These are phyloP conservation scores for Pimpla rufipes DNA, from an alignment of 2,888 invertebrate species.

Conservation along the genomic window DNA sequence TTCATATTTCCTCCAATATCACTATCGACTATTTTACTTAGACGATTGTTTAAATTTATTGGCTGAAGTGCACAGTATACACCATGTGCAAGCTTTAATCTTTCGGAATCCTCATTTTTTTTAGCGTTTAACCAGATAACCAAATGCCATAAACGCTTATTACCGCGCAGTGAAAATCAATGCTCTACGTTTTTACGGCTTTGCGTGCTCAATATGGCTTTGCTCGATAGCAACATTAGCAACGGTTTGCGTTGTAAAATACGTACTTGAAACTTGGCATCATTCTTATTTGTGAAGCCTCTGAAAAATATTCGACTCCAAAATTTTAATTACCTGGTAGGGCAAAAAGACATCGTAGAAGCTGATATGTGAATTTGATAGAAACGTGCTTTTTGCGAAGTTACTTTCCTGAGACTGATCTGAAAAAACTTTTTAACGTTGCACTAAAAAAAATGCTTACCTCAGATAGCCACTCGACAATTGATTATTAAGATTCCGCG, in stretches of 20 bases:
- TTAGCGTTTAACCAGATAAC: too few relatives aligned
- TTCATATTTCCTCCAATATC: not conserved
- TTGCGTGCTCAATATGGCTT: conserved; percentile 72
- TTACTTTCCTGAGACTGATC: conserved; percentile 73
- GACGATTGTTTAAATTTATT: not conserved
- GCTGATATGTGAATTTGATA: not conserved
- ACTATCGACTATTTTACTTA: not conserved
- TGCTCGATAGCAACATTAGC: conserved; percentile 75
- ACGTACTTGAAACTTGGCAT: conserved; percentile 74
- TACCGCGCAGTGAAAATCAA: not conserved
- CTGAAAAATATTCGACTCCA: conserved; percentile 76
- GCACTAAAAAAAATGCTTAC: conserved; percentile 74
- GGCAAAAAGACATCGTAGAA: not conserved
- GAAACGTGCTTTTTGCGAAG: not conserved
- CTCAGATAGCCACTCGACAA: conserved; percentile 67
- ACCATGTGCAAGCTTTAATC: too few relatives aligned
- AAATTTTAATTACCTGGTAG: not conserved
- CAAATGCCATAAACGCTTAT: too few relatives aligned
- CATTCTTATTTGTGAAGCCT: conserved; percentile 62
- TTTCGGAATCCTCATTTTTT: too few relatives aligned
- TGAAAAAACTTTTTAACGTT: conserved; percentile 75
- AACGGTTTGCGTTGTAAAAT: conserved; percentile 72
- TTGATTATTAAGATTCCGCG: conserved; percentile 77
- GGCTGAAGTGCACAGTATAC: too few relatives aligned
- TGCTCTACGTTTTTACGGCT: conserved; percentile 25